Conservation (phyloP, 1,140 invertebrate genomes). For the Caenorhabditis brenneri region DNA sequence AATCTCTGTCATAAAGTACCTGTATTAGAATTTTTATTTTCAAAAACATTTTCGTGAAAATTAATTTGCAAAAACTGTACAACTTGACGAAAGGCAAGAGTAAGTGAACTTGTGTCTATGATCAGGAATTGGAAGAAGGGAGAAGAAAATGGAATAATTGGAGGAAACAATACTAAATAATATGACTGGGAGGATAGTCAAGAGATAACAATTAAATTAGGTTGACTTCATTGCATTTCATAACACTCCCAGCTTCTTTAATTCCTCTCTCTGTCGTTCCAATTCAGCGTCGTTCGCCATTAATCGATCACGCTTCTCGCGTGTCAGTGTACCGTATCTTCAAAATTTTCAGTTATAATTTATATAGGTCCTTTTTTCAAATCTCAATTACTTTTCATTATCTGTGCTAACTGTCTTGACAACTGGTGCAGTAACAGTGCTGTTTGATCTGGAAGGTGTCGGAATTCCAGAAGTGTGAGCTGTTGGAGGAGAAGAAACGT, state of each 20-base stretch:
- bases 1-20: too few relatives aligned
- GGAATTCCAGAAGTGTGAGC: slow-evolving; percentile 22
- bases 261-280: slow-evolving; percentile 48
- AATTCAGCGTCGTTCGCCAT: slow-evolving; percentile 47
- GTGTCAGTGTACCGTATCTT: slow-evolving; percentile 48
- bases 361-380: too few relatives aligned
- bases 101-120: slow-evolving; percentile 42
- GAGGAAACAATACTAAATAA: not conserved
- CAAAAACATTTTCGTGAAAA: not conserved
- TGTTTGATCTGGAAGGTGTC: not conserved
- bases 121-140: not conserved
- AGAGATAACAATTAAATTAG: not conserved
- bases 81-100: slow-evolving; percentile 39
- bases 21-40: not conserved
- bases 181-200: not conserved
- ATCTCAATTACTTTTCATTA: not conserved
- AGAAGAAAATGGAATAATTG: not conserved
- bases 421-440: not conserved
- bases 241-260: slow-evolving; percentile 41
- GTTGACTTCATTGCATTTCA: not conserved
- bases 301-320: slow-evolving; percentile 46
- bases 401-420: slow-evolving; percentile 19
- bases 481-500: slow-evolving; percentile 3
- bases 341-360: not conserved
- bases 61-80: not conserved